phyloP scores from a whole-genome alignment of 2,113 vertebrate species.

The Anoplopoma fimbria region DNA sequence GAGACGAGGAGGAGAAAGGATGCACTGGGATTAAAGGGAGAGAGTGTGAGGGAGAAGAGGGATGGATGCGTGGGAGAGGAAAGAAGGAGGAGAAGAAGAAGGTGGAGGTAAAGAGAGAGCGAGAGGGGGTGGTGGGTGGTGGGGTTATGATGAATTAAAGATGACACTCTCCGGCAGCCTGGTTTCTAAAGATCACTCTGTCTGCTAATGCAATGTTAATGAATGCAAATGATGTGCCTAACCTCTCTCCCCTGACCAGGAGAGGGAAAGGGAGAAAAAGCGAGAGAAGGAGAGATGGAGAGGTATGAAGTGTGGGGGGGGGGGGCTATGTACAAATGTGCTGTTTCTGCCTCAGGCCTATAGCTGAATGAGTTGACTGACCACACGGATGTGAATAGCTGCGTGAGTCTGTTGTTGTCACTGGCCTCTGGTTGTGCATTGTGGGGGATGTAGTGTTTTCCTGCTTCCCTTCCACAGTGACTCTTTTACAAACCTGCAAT shows the following conservation, averaged over 20 bases:
- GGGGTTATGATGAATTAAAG: slow-evolving; percentile 84
- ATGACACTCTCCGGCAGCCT: slow-evolving; percentile 81
- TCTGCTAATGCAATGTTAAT: slow-evolving; percentile 85
- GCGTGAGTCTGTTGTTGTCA: slow-evolving; percentile 17
- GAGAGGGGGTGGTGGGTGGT: slow-evolving; percentile 37
- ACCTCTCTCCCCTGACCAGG: slow-evolving; percentile 77
- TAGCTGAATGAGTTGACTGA: slow-evolving; percentile 42
- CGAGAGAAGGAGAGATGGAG: neutral
- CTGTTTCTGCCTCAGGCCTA: slow-evolving; percentile 23
- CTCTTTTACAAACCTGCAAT: slow-evolving; percentile 37
- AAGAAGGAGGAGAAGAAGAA: slow-evolving; percentile 30
- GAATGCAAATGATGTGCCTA: slow-evolving; percentile 83
- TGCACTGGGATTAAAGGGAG: slow-evolving; percentile 30
- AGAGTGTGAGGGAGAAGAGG: slow-evolving; percentile 7
- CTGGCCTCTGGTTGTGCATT: slow-evolving; percentile 2
- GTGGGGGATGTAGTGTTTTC: slow-evolving; percentile 30
- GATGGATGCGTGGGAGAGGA: slow-evolving; percentile 29
- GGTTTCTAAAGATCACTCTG: slow-evolving; percentile 82
- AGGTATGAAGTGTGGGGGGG: neutral
- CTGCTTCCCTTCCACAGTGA: slow-evolving; percentile 30
- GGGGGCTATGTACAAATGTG: slow-evolving; percentile 24
- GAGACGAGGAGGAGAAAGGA: slow-evolving; percentile 35
- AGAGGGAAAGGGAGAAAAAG: slow-evolving; percentile 18
- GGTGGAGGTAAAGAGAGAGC: slow-evolving; percentile 52
- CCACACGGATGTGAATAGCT: slow-evolving; percentile 52